Evolutionary conservation across 2,113 vertebrate genomes (phyloP), one percentile per base, ranked within the genome.

Genomic region (Misgurnus mizolepis): DNA sequence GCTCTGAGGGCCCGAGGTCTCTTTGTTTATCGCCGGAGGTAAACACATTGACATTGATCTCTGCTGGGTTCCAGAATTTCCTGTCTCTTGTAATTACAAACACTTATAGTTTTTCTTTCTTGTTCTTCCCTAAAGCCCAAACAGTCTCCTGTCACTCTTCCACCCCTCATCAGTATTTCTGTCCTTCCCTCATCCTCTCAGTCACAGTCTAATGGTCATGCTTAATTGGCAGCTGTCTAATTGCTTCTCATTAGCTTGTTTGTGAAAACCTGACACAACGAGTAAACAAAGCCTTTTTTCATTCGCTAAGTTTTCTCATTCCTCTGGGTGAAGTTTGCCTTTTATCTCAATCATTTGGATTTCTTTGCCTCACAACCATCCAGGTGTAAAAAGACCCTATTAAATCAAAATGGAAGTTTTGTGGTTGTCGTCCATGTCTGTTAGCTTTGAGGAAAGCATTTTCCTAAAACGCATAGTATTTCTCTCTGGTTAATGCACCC

Each of bases 151-250:
- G 62, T 60, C 71, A 75, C 58, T 76, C 66, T 71, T 73, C 78
- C 12, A n/a, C 45, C 65, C 49, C 41, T 78, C 61, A 68, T 78
- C 67, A 68, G 79, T 75, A 58, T 69, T 67, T 82, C 56, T 74
- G 58, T 66, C 73, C 74, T 15, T 1, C 65, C 60, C 68, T 73
- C 78, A 67, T 83, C 66, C 66, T 80, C 75, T 79, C 67, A 27
- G 91, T 91, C 83, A 90, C 90, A 90, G 86, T 91, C 89, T 86
- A 86, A 83, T 88, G 89, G 82, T 84, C 88, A 90, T 81, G 88
- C 88, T 90, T 92, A 93, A 93, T 92, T 90, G 89, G 91, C 90
- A 89, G 83, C 89, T 87, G 88, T 93, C 87, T 92, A 90, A 91
- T 92, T 91, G 88, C 84, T 84, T 80, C 88, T 91, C 90, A 88